A percentile compares a stretch with the other conserved stretches of the same genome.
phyloP scores from a whole-genome alignment of 2,797 vertebrate genomes.

The Hydrocynus forskahlii region DNA sequence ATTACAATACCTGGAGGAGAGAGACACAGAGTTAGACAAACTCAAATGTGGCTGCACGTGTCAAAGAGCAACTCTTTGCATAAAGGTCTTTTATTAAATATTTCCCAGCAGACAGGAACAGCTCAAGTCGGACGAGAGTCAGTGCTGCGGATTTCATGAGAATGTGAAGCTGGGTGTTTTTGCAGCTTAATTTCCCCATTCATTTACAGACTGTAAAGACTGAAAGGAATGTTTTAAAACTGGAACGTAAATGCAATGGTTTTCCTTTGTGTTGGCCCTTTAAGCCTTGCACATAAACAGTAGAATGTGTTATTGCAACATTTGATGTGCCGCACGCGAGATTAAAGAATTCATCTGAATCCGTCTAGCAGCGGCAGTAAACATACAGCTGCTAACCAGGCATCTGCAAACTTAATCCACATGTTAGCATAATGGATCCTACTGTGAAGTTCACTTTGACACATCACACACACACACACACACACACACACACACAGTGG shows the following conservation, averaged over 20 bases:
- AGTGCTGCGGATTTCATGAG: no score
- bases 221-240: background rate
- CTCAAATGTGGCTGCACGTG: background rate
- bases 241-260: background rate
- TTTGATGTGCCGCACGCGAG: background rate
- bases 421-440: background rate
- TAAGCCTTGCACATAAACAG: background rate
- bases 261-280: background rate
- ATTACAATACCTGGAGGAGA: slow-evolving; percentile 84
- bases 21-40: background rate
- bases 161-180: no score
- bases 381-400: slow-evolving; percentile 4
- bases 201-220: background rate
- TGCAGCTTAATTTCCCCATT: background rate
- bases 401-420: slow-evolving; percentile 1
- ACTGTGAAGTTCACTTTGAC: background rate
- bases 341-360: background rate
- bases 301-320: background rate
- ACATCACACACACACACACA: background rate
- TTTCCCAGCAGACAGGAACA: background rate
- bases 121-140: background rate
- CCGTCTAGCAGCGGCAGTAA: background rate
- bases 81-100: background rate
- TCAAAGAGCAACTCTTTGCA: no score
- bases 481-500: background rate